A percentile compares a stretch with the other conserved stretches of the same genome.
Conservation (phyloP, 2,888 invertebrate species). For the Megalurothrips usitatus region DNA sequence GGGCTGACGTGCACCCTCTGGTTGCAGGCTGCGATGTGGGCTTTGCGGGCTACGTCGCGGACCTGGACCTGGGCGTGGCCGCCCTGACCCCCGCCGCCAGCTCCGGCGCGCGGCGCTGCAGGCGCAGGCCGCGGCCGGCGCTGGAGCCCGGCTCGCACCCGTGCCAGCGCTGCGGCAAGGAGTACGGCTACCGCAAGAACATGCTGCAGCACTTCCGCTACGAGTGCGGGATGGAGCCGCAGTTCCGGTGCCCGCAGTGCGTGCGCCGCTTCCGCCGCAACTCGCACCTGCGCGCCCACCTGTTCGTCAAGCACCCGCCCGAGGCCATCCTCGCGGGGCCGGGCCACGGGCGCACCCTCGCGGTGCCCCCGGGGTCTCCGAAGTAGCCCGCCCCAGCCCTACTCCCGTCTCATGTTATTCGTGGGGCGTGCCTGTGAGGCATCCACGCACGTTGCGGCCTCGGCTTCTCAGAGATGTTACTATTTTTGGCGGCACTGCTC, state of each 20-base stretch:
- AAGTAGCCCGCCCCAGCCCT: no score
- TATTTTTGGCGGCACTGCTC: not conserved
- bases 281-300: constrained; percentile 37
- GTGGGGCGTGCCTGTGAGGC: no score
- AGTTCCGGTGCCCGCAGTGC: constrained; percentile 48
- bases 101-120: not conserved
- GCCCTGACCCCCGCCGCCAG: no score
- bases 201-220: constrained; percentile 46
- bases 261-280: constrained; percentile 39
- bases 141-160: constrained; percentile 35
- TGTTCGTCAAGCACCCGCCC: constrained; percentile 27
- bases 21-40: no score
- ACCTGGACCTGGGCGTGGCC: no score
- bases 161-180: constrained; percentile 43
- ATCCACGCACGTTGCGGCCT: no score
- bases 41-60: no score
- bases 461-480: not conserved
- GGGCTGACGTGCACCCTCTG: no score
- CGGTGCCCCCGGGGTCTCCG: no score
- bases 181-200: constrained; percentile 48
- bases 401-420: no score
- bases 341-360: not conserved
- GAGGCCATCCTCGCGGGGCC: not conserved
- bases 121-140: constrained; percentile 33
- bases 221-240: constrained; percentile 46